Percentiles rank a stretch among this genome's conserved stretches.
phyloP scores from a whole-genome alignment of 2,113 vertebrate genomes.

The Bubalus kerabau region DNA sequence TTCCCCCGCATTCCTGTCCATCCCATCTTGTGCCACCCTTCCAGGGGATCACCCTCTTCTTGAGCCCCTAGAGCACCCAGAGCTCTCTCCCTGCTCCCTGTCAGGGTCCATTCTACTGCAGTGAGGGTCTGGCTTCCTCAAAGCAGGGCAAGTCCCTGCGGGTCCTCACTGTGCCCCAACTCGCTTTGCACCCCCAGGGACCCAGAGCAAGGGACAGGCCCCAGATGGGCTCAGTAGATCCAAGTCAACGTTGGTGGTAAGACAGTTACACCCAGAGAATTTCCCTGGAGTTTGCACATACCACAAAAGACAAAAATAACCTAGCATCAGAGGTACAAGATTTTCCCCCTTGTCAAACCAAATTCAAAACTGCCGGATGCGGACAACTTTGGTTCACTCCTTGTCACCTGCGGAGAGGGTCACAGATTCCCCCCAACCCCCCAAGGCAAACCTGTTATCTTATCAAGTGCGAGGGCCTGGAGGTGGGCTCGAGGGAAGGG shows the following conservation, averaged over 20 bases:
- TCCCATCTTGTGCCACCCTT: neutral
- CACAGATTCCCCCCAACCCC: no score
- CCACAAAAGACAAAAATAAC: neutral
- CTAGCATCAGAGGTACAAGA: rapidly evolving
- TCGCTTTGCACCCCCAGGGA: rapidly evolving
- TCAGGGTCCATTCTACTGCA: rapidly evolving
- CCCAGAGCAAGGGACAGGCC: no score
- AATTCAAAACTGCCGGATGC: neutral
- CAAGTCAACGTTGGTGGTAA: neutral
- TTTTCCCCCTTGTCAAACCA: neutral
- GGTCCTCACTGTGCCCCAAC: rapidly evolving
- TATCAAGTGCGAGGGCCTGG: rapidly evolving
- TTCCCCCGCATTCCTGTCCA: rapidly evolving
- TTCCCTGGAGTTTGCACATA: neutral
- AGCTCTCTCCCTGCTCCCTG: rapidly evolving
- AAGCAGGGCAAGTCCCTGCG: no score
- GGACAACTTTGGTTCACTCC: neutral
- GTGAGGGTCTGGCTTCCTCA: neutral
- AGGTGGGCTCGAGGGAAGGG: neutral
- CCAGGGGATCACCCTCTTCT: neutral
- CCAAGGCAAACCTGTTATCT: rapidly evolving
- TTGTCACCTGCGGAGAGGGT: rapidly evolving
- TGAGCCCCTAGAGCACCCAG: rapidly evolving
- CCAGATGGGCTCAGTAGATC: neutral
- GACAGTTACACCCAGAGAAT: neutral